These are phyloP conservation scores for Nowickia ferox DNA, from an alignment of 2,888 invertebrate species.

Conservation along the genomic window DNA sequence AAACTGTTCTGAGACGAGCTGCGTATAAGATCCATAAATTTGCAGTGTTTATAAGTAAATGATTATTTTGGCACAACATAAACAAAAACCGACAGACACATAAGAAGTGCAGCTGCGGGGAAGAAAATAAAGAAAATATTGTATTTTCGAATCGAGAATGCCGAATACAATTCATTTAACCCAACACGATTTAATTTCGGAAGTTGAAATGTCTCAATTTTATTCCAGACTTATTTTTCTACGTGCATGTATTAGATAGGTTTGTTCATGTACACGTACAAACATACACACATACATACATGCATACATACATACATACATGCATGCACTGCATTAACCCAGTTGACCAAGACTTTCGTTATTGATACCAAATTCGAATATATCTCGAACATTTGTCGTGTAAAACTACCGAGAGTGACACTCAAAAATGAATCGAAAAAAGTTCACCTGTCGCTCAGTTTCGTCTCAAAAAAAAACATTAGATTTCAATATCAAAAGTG, in stretches of 20 bases:
- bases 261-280: slow-evolving; percentile 6
- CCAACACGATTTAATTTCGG: slow-evolving; percentile 81
- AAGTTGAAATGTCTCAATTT: slow-evolving; percentile 77
- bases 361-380: too few species aligned
- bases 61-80: slow-evolving; percentile 82
- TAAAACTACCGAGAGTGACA: too few species aligned
- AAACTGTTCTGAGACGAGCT: not conserved
- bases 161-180: slow-evolving; percentile 77
- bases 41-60: slow-evolving; percentile 66
- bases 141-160: not conserved
- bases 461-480: too few species aligned
- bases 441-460: too few species aligned
- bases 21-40: slow-evolving; percentile 21
- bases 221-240: slow-evolving; percentile 53
- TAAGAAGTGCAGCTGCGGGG: not conserved
- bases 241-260: slow-evolving; percentile 18
- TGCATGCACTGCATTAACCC: not conserved
- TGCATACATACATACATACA: not conserved
- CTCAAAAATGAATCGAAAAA: too few species aligned
- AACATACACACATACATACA: not conserved
- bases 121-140: not conserved
- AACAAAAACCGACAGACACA: slow-evolving; percentile 74
- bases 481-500: too few species aligned
- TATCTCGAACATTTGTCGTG: too few species aligned
- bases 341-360: too few species aligned